Percentiles rank a stretch among this genome's conserved stretches.
Conservation (phyloP, 1,140 invertebrate genomes). For the Bombus breviceps region DNA sequence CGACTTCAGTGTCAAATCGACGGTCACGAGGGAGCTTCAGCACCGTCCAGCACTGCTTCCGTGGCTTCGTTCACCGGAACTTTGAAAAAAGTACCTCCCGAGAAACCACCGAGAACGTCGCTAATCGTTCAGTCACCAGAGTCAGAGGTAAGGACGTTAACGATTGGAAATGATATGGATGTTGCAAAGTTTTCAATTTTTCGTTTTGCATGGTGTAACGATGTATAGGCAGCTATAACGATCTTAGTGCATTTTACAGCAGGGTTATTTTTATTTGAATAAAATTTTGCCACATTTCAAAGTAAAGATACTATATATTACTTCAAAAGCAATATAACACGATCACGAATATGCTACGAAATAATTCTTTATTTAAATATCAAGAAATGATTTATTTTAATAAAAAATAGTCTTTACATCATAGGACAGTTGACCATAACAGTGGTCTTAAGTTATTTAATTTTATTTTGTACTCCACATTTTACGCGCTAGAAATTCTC, state of each 20-base stretch:
- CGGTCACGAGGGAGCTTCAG: constrained; percentile 69
- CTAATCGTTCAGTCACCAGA: constrained; percentile 80
- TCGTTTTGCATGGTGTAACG: neutral
- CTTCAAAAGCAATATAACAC: too few species aligned
- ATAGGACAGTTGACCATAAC: too few species aligned
- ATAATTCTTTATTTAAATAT: too few species aligned
- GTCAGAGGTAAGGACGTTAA: constrained; percentile 75
- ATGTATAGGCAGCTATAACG: neutral
- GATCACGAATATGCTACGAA: too few species aligned
- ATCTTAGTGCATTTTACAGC: neutral
- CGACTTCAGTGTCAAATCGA: constrained; percentile 74
- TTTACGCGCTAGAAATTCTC: too few species aligned
- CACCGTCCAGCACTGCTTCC: constrained; percentile 39
- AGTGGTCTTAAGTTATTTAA: too few species aligned
- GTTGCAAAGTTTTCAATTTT: neutral
- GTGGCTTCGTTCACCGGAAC: constrained; percentile 75
- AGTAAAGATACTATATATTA: too few species aligned
- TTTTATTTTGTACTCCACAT: too few species aligned
- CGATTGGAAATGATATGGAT: neutral
- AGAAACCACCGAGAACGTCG: constrained; percentile 81
- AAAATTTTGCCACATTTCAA: too few species aligned
- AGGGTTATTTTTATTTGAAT: too few species aligned
- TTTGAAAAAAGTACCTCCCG: constrained; percentile 80
- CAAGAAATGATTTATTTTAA: too few species aligned
- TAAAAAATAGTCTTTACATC: too few species aligned